phyloP scores from a whole-genome alignment of 2,888 invertebrate genomes.

The Agrotis exclamationis region DNA sequence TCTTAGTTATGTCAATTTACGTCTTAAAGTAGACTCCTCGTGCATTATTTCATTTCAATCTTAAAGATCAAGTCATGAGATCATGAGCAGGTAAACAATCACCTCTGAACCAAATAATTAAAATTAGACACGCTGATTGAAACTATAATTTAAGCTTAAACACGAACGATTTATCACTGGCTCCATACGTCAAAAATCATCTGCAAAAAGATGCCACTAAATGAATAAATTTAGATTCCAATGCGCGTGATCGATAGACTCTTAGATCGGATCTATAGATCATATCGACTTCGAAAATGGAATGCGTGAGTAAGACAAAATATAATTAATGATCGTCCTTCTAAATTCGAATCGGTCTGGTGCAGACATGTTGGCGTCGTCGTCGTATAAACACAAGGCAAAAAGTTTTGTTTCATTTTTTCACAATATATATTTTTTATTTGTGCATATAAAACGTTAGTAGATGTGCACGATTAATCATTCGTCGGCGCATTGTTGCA shows the following conservation, averaged over 20 bases:
- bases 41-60: not conserved
- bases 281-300: conserved; percentile 90
- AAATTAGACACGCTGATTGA: conserved; percentile 78
- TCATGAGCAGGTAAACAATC: conserved; percentile 63
- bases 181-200: conserved; percentile 81
- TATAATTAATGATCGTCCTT: conserved; percentile 90
- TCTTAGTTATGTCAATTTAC: too few species aligned
- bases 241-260: conserved; percentile 89
- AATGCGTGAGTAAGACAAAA: conserved; percentile 91
- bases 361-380: conserved; percentile 91
- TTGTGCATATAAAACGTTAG: conserved; percentile 85
- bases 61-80: conserved; percentile 29
- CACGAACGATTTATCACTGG: conserved; percentile 78
- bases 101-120: conserved; percentile 62
- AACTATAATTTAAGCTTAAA: conserved; percentile 76
- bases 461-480: conserved; percentile 88
- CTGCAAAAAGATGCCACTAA: conserved; percentile 89
- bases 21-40: too few species aligned
- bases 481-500: conserved; percentile 85
- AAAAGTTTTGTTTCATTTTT: conserved; percentile 85
- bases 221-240: conserved; percentile 90
- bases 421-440: conserved; percentile 73
- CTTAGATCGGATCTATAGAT: conserved; percentile 90
- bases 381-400: conserved; percentile 89
- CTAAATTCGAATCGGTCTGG: conserved; percentile 89